Percentiles rank a stretch among this genome's conserved stretches.
Evolutionary conservation across 2,797 vertebrate genomes (phyloP).

Genomic region (Craterocephalus amniculus): DNA sequence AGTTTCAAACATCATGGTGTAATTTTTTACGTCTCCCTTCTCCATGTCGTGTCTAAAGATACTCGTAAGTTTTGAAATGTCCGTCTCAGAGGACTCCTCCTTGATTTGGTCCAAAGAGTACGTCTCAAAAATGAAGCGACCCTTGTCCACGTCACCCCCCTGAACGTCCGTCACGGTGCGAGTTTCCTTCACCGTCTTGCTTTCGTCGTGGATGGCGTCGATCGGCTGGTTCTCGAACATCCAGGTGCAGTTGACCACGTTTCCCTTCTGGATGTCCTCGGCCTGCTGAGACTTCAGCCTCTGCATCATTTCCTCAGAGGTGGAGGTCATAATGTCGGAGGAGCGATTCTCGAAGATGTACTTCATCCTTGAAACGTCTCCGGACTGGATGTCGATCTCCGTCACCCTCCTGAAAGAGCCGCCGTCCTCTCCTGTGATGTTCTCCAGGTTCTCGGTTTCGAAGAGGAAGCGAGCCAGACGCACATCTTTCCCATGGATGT

Average conservation of each 20-base stretch:
- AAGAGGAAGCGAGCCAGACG: slow-evolving; percentile 89
- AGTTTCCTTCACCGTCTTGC: slow-evolving; percentile 66
- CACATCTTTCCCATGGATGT: slow-evolving; percentile 90
- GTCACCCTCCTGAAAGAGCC: slow-evolving; percentile 84
- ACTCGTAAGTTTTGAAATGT: slow-evolving; percentile 77
- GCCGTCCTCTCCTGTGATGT: slow-evolving; percentile 85
- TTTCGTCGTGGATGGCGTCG: slow-evolving; percentile 83
- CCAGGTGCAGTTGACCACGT: slow-evolving; percentile 90
- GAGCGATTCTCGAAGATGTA: slow-evolving; percentile 91
- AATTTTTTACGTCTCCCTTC: slow-evolving; percentile 91
- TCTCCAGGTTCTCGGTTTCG: slow-evolving; percentile 92
- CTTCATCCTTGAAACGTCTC: slow-evolving; percentile 91
- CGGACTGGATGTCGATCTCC: slow-evolving; percentile 88
- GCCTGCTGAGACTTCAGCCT: slow-evolving; percentile 85
- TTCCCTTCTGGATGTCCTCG: slow-evolving; percentile 91
- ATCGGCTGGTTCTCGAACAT: slow-evolving; percentile 93
- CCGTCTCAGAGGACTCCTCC: slow-evolving; percentile 79
- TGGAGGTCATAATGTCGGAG: slow-evolving; percentile 89
- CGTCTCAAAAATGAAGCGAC: slow-evolving; percentile 92
- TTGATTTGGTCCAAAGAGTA: slow-evolving; percentile 92
- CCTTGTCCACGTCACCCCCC: slow-evolving; percentile 89
- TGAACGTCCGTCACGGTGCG: slow-evolving; percentile 88
- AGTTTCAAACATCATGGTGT: slow-evolving; percentile 94
- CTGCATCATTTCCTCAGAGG: slow-evolving; percentile 87
- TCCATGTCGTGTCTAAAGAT: slow-evolving; percentile 82